These are phyloP conservation scores for Campylomormyrus numenius DNA, from an alignment of 2,113 vertebrate genomes.

Conservation along the genomic window DNA sequence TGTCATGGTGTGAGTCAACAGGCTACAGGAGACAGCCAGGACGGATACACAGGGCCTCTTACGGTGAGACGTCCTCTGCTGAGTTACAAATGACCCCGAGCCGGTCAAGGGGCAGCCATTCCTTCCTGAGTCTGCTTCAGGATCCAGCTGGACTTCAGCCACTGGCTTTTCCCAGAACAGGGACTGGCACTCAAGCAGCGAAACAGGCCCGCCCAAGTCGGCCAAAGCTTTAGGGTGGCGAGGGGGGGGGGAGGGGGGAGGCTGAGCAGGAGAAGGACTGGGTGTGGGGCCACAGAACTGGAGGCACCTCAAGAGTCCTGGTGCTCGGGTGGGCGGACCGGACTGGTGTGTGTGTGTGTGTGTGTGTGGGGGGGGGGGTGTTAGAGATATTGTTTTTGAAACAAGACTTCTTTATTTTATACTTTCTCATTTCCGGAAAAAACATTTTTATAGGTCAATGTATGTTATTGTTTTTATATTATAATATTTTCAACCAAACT, in stretches of 20 bases:
- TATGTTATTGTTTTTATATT: neutral
- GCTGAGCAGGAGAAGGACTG: conserved; percentile 20
- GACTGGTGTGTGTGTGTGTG: neutral
- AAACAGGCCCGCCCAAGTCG: conserved; percentile 4
- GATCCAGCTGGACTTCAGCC: neutral
- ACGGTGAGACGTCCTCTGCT: no score
- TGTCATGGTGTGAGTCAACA: neutral
- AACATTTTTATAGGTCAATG: neutral
- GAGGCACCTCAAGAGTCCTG: conserved; percentile 22
- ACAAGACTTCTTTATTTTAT: neutral
- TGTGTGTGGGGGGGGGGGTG: neutral
- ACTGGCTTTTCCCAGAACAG: conserved; percentile 17
- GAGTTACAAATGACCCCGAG: neutral
- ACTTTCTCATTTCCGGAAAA: neutral
- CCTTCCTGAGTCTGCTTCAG: neutral
- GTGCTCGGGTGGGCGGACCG: conserved; percentile 19
- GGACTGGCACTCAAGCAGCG: conserved; percentile 12
- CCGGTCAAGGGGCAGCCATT: neutral
- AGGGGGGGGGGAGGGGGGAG: conserved; percentile 26
- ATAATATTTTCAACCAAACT: neutral
- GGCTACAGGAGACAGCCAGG: neutral
- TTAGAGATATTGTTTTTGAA: neutral
- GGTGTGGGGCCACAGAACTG: conserved; percentile 18
- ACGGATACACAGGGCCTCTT: neutral
- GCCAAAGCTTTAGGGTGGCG: conserved; percentile 32